These are phyloP conservation scores for Elephantulus edwardii DNA, from an alignment of 2,113 vertebrate species.

Conservation along the genomic window DNA sequence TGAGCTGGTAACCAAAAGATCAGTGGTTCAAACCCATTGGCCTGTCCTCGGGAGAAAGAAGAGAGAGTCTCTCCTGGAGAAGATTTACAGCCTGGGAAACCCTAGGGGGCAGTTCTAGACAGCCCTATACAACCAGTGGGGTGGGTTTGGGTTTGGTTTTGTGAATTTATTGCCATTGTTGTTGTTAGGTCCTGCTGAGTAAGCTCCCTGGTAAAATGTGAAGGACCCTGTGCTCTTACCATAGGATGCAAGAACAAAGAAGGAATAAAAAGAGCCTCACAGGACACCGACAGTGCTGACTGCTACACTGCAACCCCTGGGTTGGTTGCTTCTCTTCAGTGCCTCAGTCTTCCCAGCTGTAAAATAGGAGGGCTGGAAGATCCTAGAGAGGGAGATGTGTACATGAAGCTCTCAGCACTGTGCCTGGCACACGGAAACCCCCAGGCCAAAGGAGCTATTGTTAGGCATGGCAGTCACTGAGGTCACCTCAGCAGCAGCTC, in stretches of 20 bases:
- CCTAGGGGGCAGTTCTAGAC: too few relatives aligned
- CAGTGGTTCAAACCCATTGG: too few relatives aligned
- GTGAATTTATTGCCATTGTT: too few relatives aligned
- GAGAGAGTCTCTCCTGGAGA: too few relatives aligned
- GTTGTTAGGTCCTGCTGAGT: too few relatives aligned
- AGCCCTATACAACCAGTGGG: too few relatives aligned
- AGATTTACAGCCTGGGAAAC: too few relatives aligned
- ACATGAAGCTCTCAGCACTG: rapidly evolving
- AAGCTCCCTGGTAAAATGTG: neutral
- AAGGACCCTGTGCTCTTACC: rapidly evolving
- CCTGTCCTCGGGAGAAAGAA: too few relatives aligned
- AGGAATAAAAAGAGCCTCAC: neutral
- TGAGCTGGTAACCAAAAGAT: too few relatives aligned
- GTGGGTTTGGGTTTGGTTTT: too few relatives aligned
- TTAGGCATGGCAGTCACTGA: neutral
- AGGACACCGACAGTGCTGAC: neutral
- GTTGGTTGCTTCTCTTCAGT: neutral
- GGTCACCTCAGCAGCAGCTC: neutral
- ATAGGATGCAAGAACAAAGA: neutral
- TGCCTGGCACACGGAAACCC: neutral
- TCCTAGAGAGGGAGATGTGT: neutral
- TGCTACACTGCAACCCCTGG: rapidly evolving
- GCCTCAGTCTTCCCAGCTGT: neutral
- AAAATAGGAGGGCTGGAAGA: rapidly evolving
- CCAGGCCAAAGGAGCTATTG: neutral